Evolutionary conservation across 2,113 vertebrate species (phyloP), one percentile per base, ranked within the genome.

Genomic region (Typhlomys cinereus): DNA sequence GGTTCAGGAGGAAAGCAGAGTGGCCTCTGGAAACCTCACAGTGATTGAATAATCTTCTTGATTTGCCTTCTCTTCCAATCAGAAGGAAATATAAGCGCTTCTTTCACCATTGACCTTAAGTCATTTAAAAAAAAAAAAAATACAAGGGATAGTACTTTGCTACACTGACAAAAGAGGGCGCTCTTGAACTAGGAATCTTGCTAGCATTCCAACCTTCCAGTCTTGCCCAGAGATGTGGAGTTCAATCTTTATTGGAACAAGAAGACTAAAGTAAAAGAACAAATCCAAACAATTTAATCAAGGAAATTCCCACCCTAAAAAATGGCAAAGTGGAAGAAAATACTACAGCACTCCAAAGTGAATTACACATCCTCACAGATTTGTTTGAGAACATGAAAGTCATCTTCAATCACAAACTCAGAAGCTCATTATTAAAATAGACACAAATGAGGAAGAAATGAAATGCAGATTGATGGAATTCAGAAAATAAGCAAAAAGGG

Each of bases 91-190:
- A n/a, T n/a, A n/a, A n/a, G n/a, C n/a, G n/a, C n/a, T n/a, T n/a
- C n/a, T n/a, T n/a, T n/a, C n/a, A n/a, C n/a, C n/a, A n/a, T n/a
- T n/a, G n/a, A n/a, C n/a, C n/a, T n/a, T n/a, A n/a, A n/a, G n/a
- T n/a, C n/a, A n/a, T n/a, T n/a, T n/a, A n/a, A n/a, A 48, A 48
- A 3, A 62, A 81, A 34, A n/a, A 21, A 41, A 67, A 31, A 61
- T 25, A 41, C 46, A 70, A 59, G 36, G 44, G 74, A 34, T 4
- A 4, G 1, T 15, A 70, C 31, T 94, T 92, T 87, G 48, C 54
- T 69, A 59, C 95, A 95, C 85, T 78, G 73, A 94, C 96, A 82
- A 90, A 79, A 97, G 95, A 88, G 95, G 96, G 95, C 75, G 7
- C 86, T 91, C 83, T 86, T 95, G 75, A 94, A 41, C 91, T 61